Percentiles rank a stretch among this genome's conserved stretches.
phyloP scores from a whole-genome alignment of 2,113 vertebrate genomes.

The Ursus arctos region DNA sequence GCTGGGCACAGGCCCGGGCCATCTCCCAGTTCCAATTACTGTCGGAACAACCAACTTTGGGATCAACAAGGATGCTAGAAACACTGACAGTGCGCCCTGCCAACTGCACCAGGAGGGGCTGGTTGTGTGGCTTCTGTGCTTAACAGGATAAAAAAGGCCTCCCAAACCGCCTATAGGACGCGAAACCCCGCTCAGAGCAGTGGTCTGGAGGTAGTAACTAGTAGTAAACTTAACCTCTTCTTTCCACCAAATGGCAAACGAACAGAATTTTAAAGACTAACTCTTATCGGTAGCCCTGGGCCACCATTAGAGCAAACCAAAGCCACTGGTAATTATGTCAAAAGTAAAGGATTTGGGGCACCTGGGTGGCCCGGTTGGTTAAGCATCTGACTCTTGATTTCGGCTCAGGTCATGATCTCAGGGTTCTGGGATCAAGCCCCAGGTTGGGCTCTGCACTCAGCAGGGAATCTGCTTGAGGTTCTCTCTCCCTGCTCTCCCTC shows the following conservation, averaged over 20 bases:
- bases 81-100: neutral
- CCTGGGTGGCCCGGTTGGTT: neutral
- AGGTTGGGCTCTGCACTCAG: neutral
- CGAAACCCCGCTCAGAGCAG: neutral
- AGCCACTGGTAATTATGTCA: neutral
- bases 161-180: neutral
- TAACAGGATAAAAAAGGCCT: neutral
- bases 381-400: neutral
- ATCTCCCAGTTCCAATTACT: neutral
- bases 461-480: neutral
- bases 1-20: neutral
- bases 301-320: slow-evolving; percentile 14
- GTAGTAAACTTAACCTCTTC: neutral
- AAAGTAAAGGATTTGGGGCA: neutral
- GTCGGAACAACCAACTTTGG: neutral
- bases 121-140: neutral
- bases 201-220: neutral
- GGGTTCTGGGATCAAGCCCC: neutral
- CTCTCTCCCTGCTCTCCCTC: neutral
- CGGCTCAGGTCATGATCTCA: neutral
- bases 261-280: neutral
- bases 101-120: neutral
- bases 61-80: neutral
- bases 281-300: neutral
- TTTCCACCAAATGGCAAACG: neutral